Evolutionary conservation across 2,888 invertebrate genomes (phyloP), one percentile per base, ranked within the genome.

Genomic region (Noctua comes): DNA sequence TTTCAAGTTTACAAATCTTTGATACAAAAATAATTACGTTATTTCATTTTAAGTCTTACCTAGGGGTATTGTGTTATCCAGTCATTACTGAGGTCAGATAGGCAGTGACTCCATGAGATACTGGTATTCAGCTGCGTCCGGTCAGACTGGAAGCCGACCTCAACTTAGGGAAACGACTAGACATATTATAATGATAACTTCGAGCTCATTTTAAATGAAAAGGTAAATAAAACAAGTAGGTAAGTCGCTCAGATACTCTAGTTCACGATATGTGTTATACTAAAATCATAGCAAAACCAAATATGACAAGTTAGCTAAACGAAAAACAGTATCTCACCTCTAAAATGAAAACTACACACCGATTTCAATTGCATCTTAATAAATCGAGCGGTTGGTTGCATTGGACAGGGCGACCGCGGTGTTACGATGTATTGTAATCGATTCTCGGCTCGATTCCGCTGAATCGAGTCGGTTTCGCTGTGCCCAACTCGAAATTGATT

Each of bases 371-470:
- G 89, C 86, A 82, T 86, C 86, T 84, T 86, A 87, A 90, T 91
- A 91, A 91, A 91, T 91, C 87, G 86, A 76, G 64, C 80, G 80
- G 79, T 83, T 82, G 78, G 82, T 84, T 84, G 86, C 77, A 88
- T 84, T 77, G 87, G 88, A 88, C 86, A 79, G 77, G 80, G 87
- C 83, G 83, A 85, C 88, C 88, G 87, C 88, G 82, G 84, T 82
- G 86, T 86, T 83, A 80, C 85, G 85, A 87, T 89, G 87, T 87
- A 88, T 85, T 88, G 90, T 88, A 89, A 92, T 91, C 91, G 90
- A 91, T 91, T 90, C 86, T 84, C 80, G 79, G 70, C 82, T 89
- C 88, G 88, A 90, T 90, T 91, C 83, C 86, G 84, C 86, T 88
- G 84, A 87, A 89, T 90, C 86, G 87, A 82, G 69, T 82, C 81